Evolutionary conservation across 2,888 invertebrate genomes (phyloP).

Genomic region (Sepioteuthis lessoniana): DNA sequence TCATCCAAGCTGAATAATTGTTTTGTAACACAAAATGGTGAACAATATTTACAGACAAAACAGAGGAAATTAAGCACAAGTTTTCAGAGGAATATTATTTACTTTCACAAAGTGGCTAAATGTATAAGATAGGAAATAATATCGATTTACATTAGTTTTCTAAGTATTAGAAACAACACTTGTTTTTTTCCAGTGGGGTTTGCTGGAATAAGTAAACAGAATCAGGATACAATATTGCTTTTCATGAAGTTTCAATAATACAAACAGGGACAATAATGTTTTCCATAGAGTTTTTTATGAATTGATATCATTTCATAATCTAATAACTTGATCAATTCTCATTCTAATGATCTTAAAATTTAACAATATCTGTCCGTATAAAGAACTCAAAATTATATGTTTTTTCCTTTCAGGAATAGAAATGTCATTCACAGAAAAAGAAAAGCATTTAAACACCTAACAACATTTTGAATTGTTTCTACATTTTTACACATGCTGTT

Average conservation of each 20-base stretch:
- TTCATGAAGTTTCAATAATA: neutral
- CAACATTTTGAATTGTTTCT: too few relatives aligned
- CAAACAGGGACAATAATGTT: too few relatives aligned
- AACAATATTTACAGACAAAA: neutral
- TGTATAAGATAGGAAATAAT: neutral
- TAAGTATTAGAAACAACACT: neutral
- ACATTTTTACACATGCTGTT: too few relatives aligned
- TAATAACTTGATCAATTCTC: too few relatives aligned
- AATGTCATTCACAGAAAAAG: too few relatives aligned
- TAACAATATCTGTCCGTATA: too few relatives aligned
- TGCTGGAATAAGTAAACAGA: neutral
- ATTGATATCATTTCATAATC: too few relatives aligned
- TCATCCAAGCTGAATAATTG: neutral
- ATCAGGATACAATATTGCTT: neutral
- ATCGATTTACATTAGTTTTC: neutral
- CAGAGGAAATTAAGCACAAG: neutral
- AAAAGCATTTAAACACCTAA: too few relatives aligned
- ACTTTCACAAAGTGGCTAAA: neutral
- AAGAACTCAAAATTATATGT: too few relatives aligned
- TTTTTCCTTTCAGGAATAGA: too few relatives aligned
- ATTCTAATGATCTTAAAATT: too few relatives aligned
- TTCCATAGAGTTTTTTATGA: too few relatives aligned
- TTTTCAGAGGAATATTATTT: neutral
- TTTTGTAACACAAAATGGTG: neutral
- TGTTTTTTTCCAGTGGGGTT: neutral